These are phyloP conservation scores for Eurystomus gularis DNA, from an alignment of 2,113 vertebrate genomes.

Conservation along the genomic window DNA sequence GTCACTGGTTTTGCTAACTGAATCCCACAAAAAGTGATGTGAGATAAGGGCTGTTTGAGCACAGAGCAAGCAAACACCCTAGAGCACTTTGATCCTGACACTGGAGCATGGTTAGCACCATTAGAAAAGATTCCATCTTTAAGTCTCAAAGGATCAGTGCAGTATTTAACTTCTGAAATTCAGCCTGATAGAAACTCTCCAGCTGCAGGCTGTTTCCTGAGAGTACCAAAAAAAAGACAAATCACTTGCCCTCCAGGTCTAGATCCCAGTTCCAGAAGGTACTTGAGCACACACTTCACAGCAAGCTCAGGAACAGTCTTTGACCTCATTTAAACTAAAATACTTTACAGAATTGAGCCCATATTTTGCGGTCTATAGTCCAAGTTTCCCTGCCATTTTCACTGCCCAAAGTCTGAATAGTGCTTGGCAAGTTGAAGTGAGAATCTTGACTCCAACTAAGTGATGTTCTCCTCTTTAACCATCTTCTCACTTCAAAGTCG, in stretches of 20 bases:
- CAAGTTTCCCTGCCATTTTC: not conserved
- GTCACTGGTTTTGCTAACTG: constrained; percentile 1
- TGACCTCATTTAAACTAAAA: not conserved
- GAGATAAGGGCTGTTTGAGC: constrained; percentile 35
- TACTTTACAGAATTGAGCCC: not conserved
- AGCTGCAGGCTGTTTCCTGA: not conserved
- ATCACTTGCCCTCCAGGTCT: not conserved
- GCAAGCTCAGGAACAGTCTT: not conserved
- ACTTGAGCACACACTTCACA: not conserved
- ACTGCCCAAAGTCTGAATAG: not conserved
- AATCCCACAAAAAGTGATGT: constrained; percentile 54
- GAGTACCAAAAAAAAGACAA: not conserved
- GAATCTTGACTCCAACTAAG: not conserved
- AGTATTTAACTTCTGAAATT: not conserved
- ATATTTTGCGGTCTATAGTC: not conserved
- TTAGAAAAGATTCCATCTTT: not conserved
- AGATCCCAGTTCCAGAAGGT: not conserved
- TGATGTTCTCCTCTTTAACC: not conserved
- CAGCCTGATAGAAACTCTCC: not conserved
- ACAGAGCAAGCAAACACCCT: not conserved
- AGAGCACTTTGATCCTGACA: not conserved
- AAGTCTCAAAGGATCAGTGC: not conserved
- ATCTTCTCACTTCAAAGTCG: not conserved
- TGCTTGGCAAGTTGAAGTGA: not conserved
- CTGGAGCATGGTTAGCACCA: not conserved